Conservation (phyloP, 2,888 invertebrate genomes). For the Mesochorus sp. region DNA sequence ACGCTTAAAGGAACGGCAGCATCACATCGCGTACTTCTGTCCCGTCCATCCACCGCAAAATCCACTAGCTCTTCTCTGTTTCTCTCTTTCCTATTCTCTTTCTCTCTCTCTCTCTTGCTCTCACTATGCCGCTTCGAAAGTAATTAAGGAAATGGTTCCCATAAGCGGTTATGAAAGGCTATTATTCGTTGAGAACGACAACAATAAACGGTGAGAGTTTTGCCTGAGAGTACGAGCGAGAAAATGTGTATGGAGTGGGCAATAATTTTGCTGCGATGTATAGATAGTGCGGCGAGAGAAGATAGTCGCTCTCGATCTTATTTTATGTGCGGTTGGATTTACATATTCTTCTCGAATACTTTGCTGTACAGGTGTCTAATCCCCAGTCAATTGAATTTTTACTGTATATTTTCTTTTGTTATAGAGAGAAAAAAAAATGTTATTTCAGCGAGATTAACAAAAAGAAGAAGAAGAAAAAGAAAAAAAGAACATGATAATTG, state of each 20-base stretch:
- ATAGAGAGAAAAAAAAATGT: not conserved
- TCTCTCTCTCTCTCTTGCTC: slow-evolving; percentile 57
- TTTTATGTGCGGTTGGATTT: slow-evolving; percentile 10
- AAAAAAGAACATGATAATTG: too few species aligned
- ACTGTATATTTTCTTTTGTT: not conserved
- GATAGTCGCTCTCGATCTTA: slow-evolving; percentile 5
- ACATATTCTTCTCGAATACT: not conserved
- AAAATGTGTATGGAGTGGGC: slow-evolving; percentile 7
- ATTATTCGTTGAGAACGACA: slow-evolving; percentile 61
- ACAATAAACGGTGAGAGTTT: slow-evolving; percentile 48
- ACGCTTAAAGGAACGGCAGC: slow-evolving; percentile 43
- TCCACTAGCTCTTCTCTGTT: too few species aligned
- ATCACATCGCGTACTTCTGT: slow-evolving; percentile 7
- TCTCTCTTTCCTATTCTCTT: not conserved
- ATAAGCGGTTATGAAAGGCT: slow-evolving; percentile 72
- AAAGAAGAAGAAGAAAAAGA: too few species aligned
- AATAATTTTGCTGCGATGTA: slow-evolving; percentile 42
- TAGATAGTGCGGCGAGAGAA: slow-evolving; percentile 25
- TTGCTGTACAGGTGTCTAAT: not conserved
- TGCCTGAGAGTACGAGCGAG: not conserved
- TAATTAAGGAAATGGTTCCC: slow-evolving; percentile 70
- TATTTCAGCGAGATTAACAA: too few species aligned
- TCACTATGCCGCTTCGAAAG: slow-evolving; percentile 65
- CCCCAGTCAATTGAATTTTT: not conserved
- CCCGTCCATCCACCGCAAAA: slow-evolving; percentile 17